Evolutionary conservation across 2,113 vertebrate genomes (phyloP).

Genomic region (Anhinga rufa): DNA sequence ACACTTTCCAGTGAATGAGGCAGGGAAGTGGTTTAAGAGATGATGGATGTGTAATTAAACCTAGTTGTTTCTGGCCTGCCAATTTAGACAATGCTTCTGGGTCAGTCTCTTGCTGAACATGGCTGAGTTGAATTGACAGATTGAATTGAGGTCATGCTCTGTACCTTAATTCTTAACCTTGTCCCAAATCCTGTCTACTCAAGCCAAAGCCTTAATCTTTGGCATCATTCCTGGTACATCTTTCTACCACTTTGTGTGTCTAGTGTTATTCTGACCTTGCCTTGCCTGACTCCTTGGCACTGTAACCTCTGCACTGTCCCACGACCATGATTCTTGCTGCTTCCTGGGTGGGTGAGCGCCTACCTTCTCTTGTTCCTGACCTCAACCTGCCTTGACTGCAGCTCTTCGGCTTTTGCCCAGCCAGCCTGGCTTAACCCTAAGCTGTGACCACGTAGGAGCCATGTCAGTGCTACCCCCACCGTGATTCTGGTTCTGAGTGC

Average conservation of each 20-base stretch:
- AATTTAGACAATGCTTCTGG: neutral
- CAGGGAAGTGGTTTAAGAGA: neutral
- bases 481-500: neutral
- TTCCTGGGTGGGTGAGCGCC: accelerated
- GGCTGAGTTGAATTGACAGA: neutral
- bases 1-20: neutral
- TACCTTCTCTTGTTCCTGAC: neutral
- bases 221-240: neutral
- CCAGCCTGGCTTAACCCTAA: neutral
- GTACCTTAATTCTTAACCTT: neutral
- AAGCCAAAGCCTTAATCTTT: neutral
- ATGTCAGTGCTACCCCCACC: accelerated
- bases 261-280: neutral
- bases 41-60: neutral
- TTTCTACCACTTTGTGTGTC: neutral
- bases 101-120: neutral
- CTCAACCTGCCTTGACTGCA: neutral
- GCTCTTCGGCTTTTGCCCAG: neutral
- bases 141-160: neutral
- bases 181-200: accelerated
- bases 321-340: neutral
- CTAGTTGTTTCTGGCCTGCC: accelerated
- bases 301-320: neutral
- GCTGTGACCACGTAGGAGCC: neutral
- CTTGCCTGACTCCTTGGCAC: neutral